Base-by-base conservation (phyloP, 2,888 invertebrate genomes). In the Sussaba pulchella region DNA sequence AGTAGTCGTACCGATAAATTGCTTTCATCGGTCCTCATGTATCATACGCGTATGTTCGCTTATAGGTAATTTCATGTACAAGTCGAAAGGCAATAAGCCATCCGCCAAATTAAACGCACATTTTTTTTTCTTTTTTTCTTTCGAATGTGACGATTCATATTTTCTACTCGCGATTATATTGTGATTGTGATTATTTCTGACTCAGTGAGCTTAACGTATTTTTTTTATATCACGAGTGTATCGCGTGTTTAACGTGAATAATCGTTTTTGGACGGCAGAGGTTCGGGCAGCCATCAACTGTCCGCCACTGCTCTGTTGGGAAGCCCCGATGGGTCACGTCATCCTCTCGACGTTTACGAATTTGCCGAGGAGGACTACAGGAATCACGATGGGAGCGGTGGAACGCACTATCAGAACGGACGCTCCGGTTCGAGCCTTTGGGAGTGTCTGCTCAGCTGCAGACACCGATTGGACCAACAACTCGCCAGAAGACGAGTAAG, bases 221-320 rank as follows among this genome's bases (percentile, higher is more conserved):
- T 26, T 59, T 67, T 50, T 47, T n/a, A n/a, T n/a, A n/a, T 41
- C 67, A 14, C 0, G 10, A 36, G 45, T 59, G 41, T 57, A 36
- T 57, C 14, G 3, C 43, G 14, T 26, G 17, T 67, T 45, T 19
- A 59, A 59, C 31, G 21, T 19, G 19, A 1, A 67, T 57, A 67
- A 73, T 79, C 71, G 26, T 61, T 43, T 12, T 50, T 12, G 9
- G 14, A 17, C 79, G 91, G 0, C 91, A 96, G 96, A 92, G 95
- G 95, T 92, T 95, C 95, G 88, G 96, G 95, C 89, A 95, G 96
- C 87, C 96, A 97, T 92, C 97, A 97, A 92, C 93, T 97, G 89
- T 97, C 97, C 84, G 97, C 97, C 70, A 97, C 97, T 82, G 95
- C 97, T 80, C 94, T 97, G 76, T 94, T 97, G 85, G 95, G 96